Conservation (phyloP, 2,113 vertebrate genomes). For the Hystrix cristata region DNA sequence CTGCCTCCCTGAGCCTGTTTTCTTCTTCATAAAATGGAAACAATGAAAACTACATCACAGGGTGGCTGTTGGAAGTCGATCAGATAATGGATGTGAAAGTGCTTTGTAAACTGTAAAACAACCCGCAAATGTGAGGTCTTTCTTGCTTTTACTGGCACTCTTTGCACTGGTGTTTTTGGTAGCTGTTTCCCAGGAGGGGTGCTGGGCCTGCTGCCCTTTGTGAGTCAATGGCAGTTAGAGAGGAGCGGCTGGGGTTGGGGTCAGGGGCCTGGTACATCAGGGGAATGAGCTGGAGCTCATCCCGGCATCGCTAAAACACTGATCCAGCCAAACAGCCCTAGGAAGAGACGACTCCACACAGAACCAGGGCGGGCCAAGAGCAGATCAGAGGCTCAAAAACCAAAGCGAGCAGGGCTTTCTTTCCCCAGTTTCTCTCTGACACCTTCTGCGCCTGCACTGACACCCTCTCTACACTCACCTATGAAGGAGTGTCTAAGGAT, state of each 20-base stretch:
- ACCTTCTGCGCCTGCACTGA: not conserved
- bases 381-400: not conserved
- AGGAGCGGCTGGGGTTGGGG: not conserved
- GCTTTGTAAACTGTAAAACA: conserved; percentile 70
- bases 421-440: not conserved
- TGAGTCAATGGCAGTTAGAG: not conserved
- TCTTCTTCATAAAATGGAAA: conserved; percentile 37
- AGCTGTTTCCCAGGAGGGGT: not conserved
- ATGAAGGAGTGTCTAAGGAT: not conserved
- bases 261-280: not conserved
- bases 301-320: not conserved
- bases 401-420: not conserved
- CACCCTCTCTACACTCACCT: not conserved
- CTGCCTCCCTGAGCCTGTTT: conserved; percentile 59
- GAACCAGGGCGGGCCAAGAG: not conserved
- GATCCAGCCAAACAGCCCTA: not conserved
- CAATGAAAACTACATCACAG: not conserved
- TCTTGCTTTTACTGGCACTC: not conserved
- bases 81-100: conserved; percentile 61
- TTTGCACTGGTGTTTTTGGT: not conserved
- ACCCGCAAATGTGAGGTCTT: not conserved
- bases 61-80: conserved; percentile 44
- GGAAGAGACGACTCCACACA: not conserved
- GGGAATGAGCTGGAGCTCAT: not conserved
- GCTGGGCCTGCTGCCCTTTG: not conserved